A percentile compares a stretch with the other conserved stretches of the same genome.
These are phyloP conservation scores for Lasioglossum villosulum DNA, from an alignment of 2,888 invertebrate genomes.

Conservation along the genomic window DNA sequence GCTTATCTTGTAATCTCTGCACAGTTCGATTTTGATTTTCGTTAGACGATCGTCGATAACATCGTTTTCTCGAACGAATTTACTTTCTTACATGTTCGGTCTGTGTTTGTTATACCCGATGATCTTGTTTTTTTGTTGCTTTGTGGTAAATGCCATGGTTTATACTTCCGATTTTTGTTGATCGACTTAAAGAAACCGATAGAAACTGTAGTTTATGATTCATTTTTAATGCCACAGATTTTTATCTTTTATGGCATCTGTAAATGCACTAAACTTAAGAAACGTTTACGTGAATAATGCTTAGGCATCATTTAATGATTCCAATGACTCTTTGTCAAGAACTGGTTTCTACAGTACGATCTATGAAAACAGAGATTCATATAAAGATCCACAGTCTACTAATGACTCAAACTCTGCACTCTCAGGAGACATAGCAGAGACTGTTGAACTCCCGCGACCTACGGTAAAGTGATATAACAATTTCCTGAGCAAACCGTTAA, in stretches of 20 bases:
- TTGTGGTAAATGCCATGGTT: background rate
- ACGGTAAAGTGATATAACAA: background rate
- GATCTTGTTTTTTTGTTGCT: background rate
- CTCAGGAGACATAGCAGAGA: background rate
- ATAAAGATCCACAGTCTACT: background rate
- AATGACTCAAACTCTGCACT: background rate
- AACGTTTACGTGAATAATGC: background rate
- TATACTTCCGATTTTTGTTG: background rate
- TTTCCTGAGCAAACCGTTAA: background rate
- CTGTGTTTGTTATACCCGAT: background rate
- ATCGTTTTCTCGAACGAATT: background rate
- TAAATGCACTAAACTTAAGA: background rate
- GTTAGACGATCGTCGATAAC: background rate
- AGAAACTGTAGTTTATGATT: too few relatives aligned
- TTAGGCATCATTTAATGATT: background rate
- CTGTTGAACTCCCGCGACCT: background rate
- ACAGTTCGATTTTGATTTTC: slow-evolving; percentile 2
- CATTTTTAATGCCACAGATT: background rate
- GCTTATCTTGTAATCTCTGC: slow-evolving; percentile 3
- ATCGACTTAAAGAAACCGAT: background rate
- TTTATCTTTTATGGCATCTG: background rate
- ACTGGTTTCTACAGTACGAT: background rate
- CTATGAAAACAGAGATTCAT: background rate
- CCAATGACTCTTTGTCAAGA: too few relatives aligned
- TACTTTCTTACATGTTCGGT: background rate